These are phyloP conservation scores for Latheticus oryzae DNA, from an alignment of 2,888 invertebrate species.

Conservation along the genomic window DNA sequence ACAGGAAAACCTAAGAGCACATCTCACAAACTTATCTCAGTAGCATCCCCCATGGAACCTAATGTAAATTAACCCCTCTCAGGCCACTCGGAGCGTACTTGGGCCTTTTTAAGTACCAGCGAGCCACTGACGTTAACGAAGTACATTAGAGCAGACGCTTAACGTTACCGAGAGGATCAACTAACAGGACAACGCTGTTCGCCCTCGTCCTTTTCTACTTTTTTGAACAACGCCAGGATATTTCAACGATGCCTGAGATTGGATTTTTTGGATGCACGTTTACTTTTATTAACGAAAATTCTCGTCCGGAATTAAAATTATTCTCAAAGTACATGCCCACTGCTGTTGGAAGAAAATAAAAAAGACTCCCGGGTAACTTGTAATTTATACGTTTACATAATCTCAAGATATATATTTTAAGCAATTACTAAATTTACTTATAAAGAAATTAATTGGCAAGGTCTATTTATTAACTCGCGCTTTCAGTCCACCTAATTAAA, in stretches of 20 bases:
- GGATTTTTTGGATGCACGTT: slow-evolving; percentile 27
- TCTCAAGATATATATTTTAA: no score
- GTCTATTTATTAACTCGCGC: slow-evolving; percentile 12
- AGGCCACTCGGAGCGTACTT: slow-evolving; percentile 37
- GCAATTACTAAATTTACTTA: slow-evolving; percentile 22
- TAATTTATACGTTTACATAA: slow-evolving; percentile 28
- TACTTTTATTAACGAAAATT: slow-evolving; percentile 30
- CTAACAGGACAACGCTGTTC: slow-evolving; percentile 34
- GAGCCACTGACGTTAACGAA: slow-evolving; percentile 41
- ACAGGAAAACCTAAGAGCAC: slow-evolving; percentile 31
- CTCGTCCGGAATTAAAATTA: slow-evolving; percentile 30
- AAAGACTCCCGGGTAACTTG: no score
- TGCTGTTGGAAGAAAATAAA: background rate
- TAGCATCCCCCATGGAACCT: slow-evolving; percentile 30
- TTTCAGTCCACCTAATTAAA: slow-evolving; percentile 20
- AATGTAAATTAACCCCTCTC: slow-evolving; percentile 41
- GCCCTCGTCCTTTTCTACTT: slow-evolving; percentile 10
- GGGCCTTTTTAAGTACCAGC: slow-evolving; percentile 37
- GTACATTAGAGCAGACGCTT: slow-evolving; percentile 38
- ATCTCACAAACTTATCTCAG: slow-evolving; percentile 24
- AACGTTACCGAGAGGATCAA: slow-evolving; percentile 38
- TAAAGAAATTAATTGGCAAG: slow-evolving; percentile 22
- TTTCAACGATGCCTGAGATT: slow-evolving; percentile 17
- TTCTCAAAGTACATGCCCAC: slow-evolving; percentile 8
- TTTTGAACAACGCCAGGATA: slow-evolving; percentile 20